Conservation (phyloP, 2,113 vertebrate genomes). For the Ammospiza nelsoni region DNA sequence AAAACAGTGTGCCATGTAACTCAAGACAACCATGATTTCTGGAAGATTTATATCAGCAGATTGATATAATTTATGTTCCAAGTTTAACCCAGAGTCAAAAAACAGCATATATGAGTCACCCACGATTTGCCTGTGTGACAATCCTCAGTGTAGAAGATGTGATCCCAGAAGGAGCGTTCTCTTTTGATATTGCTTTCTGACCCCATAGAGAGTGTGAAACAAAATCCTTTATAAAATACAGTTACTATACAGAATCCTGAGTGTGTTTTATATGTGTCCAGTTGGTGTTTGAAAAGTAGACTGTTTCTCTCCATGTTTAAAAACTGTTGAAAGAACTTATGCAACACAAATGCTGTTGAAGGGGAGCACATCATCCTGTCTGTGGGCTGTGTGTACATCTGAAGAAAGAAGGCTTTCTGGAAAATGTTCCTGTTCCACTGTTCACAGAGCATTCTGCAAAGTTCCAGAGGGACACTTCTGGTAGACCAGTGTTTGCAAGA, state of each 20-base stretch:
- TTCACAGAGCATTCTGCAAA: not conserved
- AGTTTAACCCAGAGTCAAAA: conserved; percentile 61
- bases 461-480: not conserved
- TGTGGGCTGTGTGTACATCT: not conserved
- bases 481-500: not conserved
- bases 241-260: conserved; percentile 34
- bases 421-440: not conserved
- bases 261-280: conserved; percentile 50
- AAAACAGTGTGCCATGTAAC: conserved; percentile 44
- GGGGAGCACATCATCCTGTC: not conserved
- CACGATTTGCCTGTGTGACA: conserved; percentile 41
- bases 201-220: conserved; percentile 68
- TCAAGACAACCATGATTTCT: conserved; percentile 39
- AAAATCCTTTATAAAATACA: conserved; percentile 63
- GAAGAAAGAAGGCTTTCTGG: not conserved
- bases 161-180: conserved; percentile 61
- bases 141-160: conserved; percentile 45
- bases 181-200: conserved; percentile 77
- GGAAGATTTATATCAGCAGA: conserved; percentile 60
- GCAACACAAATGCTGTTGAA: not conserved
- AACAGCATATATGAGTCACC: conserved; percentile 59
- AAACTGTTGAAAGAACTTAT: conserved; percentile 1
- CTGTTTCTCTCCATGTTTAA: conserved; percentile 18
- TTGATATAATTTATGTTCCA: conserved; percentile 64
- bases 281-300: conserved; percentile 68